Percentiles rank a stretch among this genome's conserved stretches.
Evolutionary conservation across 2,113 vertebrate species (phyloP).

Genomic region (Syrrhaptes paradoxus): DNA sequence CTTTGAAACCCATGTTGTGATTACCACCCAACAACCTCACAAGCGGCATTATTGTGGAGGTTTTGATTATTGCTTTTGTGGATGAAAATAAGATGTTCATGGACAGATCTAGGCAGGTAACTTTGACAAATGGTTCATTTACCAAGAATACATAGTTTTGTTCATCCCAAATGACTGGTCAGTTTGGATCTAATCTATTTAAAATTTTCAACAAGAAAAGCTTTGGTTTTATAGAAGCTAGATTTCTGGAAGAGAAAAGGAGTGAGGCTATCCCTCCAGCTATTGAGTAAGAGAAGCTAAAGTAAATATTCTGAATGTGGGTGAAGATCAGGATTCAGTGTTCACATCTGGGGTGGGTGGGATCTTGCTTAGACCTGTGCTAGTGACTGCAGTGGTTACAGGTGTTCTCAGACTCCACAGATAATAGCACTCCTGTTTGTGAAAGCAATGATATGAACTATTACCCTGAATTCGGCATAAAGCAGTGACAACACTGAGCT

Average conservation of each 20-base stretch:
- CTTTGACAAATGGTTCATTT: neutral
- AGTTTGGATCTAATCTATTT: neutral
- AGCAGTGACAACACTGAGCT: neutral
- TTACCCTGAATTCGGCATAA: neutral
- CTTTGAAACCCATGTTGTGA: neutral
- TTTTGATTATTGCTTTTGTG: neutral
- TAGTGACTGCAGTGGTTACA: neutral
- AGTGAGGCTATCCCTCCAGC: neutral
- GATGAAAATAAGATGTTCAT: neutral
- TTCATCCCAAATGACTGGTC: neutral
- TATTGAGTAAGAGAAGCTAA: neutral
- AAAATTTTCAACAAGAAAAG: neutral
- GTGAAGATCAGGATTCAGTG: neutral
- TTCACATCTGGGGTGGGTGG: neutral
- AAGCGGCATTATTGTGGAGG: neutral
- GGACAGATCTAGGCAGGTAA: neutral
- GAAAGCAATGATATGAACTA: neutral
- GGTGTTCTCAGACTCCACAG: neutral
- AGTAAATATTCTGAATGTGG: neutral
- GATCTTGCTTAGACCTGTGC: neutral
- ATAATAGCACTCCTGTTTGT: neutral
- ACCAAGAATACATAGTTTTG: neutral
- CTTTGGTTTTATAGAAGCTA: neutral
- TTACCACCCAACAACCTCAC: neutral
- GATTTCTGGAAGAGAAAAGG: neutral